Percentiles rank a stretch among this genome's conserved stretches.
Evolutionary conservation across 2,113 vertebrate species (phyloP).

Genomic region (Phocoena sinus): DNA sequence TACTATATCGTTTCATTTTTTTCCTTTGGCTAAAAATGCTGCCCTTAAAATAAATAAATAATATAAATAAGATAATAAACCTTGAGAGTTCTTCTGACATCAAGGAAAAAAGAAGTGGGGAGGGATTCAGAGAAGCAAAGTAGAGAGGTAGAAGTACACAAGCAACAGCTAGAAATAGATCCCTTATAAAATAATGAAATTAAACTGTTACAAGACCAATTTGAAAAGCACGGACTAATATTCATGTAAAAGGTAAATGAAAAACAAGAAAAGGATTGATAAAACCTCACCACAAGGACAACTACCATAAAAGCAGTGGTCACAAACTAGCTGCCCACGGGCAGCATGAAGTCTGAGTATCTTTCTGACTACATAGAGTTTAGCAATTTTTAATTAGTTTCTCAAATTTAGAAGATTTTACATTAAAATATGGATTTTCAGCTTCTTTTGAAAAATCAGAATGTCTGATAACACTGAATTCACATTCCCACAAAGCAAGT

Average conservation of each 20-base stretch:
- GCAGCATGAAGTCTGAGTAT: neutral
- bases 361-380: neutral
- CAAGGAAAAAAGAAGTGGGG: neutral
- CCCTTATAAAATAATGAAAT: neutral
- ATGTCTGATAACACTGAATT: neutral
- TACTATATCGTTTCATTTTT: neutral
- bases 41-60: neutral
- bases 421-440: neutral
- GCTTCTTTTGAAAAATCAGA: constrained; percentile 7
- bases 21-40: neutral
- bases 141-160: neutral
- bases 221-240: neutral
- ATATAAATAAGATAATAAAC: neutral
- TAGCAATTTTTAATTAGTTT: neutral
- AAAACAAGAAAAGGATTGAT: neutral
- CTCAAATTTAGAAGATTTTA: neutral
- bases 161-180: neutral
- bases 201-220: neutral
- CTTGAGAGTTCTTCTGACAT: constrained; percentile 14
- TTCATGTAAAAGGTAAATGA: neutral
- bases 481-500: neutral
- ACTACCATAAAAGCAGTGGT: neutral
- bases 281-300: neutral
- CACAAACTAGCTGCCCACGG: neutral
- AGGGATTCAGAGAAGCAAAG: neutral